Percentiles rank a stretch among this genome's conserved stretches.
Conservation (phyloP, 2,797 vertebrate genomes). For the Muscicapa comitata region DNA sequence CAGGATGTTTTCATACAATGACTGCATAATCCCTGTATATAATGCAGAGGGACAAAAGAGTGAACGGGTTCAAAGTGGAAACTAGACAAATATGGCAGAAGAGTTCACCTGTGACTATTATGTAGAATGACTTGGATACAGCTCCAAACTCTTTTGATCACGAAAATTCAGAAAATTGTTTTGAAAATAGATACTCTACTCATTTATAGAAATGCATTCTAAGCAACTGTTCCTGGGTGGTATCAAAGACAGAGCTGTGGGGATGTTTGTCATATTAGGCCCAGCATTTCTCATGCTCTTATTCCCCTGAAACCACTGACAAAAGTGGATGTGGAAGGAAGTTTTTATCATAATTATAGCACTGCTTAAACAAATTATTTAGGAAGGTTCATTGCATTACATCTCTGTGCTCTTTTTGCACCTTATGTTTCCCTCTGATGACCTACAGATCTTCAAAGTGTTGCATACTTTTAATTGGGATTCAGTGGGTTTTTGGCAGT, state of each 20-base stretch:
- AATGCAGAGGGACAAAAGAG: not conserved
- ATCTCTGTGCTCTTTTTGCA: not conserved
- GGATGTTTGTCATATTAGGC: not conserved
- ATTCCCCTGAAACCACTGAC: not conserved
- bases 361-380: not conserved
- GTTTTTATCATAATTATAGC: not conserved
- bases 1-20: not conserved
- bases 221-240: not conserved
- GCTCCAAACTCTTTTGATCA: not conserved
- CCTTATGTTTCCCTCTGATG: not conserved
- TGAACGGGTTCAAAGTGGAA: not conserved
- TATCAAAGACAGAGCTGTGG: not conserved
- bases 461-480: not conserved
- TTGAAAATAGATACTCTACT: not conserved
- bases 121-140: not conserved
- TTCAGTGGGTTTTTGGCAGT: accelerated
- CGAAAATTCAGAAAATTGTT: not conserved
- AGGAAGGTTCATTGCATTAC: not conserved
- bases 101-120: not conserved
- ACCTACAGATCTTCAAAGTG: not conserved
- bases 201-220: not conserved
- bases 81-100: not conserved
- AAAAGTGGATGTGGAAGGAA: not conserved
- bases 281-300: not conserved
- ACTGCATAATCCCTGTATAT: not conserved